These are phyloP conservation scores for Manduca sexta DNA, from an alignment of 1,140 invertebrate species.

Conservation along the genomic window DNA sequence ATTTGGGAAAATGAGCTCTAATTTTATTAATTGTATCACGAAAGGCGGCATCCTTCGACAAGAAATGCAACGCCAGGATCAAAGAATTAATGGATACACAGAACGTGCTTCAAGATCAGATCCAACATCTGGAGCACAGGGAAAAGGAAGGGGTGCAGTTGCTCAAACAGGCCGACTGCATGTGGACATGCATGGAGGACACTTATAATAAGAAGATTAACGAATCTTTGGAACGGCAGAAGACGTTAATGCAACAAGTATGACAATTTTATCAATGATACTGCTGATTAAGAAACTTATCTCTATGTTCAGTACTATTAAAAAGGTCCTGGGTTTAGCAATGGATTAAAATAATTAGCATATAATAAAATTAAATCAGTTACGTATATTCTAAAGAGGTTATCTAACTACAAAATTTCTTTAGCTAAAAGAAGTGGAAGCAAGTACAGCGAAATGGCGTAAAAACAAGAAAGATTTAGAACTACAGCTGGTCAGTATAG, in stretches of 20 bases:
- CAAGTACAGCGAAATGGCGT: conserved; percentile 44
- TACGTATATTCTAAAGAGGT: background rate
- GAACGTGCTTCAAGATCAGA: conserved; percentile 39
- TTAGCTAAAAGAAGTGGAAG: conserved; percentile 45
- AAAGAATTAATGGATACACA: conserved; percentile 31
- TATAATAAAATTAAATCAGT: background rate
- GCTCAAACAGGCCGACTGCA: conserved; percentile 49
- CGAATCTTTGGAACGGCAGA: conserved; percentile 40
- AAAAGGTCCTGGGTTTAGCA: too few relatives aligned
- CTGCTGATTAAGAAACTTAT: too few relatives aligned
- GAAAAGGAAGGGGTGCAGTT: conserved; percentile 38
- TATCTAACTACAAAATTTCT: conserved; percentile 8
- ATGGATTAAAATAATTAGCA: too few relatives aligned
- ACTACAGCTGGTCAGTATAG: conserved; percentile 35
- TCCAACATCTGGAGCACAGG: conserved; percentile 37
- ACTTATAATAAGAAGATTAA: conserved; percentile 48
- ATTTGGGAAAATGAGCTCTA: too few relatives aligned
- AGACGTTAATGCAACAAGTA: conserved; percentile 37
- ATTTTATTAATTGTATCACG: too few relatives aligned
- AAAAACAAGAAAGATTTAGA: conserved; percentile 58
- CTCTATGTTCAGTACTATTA: too few relatives aligned
- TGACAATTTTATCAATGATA: too few relatives aligned
- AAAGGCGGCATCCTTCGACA: conserved; percentile 48
- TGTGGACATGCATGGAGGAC: conserved; percentile 60
- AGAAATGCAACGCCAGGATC: conserved; percentile 37